Conservation (phyloP, 2,113 vertebrate genomes). For the Prinia subflava region DNA sequence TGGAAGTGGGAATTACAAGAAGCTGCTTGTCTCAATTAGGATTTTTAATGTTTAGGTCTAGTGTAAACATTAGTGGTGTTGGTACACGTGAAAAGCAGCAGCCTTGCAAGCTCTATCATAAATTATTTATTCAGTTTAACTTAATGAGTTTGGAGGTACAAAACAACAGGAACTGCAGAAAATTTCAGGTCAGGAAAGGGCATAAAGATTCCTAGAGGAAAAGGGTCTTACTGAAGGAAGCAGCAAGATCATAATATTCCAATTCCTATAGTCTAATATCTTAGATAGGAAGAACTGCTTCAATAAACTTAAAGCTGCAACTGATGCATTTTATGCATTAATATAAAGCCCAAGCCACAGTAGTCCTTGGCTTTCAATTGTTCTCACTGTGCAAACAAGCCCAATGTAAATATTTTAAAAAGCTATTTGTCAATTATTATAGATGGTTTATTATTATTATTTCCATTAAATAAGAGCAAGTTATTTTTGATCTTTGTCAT, state of each 20-base stretch:
- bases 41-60: not conserved
- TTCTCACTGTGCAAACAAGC: not conserved
- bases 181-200: not conserved
- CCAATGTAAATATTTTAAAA: not conserved
- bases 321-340: not conserved
- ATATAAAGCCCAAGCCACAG: not conserved
- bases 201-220: not conserved
- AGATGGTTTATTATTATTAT: not conserved
- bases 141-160: not conserved
- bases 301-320: not conserved
- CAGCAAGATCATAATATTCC: not conserved
- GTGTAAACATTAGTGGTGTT: not conserved
- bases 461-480: not conserved
- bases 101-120: not conserved
- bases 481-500: not conserved
- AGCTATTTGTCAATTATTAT: not conserved
- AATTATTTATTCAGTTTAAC: not conserved
- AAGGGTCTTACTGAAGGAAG: not conserved
- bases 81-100: not conserved
- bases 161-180: not conserved
- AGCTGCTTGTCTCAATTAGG: not conserved
- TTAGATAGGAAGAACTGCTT: not conserved
- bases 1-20: not conserved
- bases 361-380: not conserved
- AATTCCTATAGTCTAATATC: not conserved